Evolutionary conservation across 2,888 invertebrate species (phyloP), one percentile per base, ranked within the genome.

Genomic region (Copidosoma aretas): DNA sequence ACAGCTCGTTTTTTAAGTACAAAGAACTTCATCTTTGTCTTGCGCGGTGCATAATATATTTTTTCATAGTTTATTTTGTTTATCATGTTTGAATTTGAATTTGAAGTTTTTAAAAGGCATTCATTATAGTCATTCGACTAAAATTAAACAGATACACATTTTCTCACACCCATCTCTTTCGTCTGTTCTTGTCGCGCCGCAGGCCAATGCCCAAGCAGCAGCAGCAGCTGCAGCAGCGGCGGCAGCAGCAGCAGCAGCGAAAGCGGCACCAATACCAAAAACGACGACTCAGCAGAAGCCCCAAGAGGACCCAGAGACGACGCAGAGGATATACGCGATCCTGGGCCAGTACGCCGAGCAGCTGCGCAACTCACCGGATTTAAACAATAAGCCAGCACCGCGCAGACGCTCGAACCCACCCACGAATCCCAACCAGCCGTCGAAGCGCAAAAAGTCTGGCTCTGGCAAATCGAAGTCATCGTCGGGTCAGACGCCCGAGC

Each of bases 261-360:
- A 91, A 82, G 83, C 90, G 1, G 89, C 90, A 43, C 88, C 90
- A 3, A 87, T 91, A 41, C 89, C 91, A 8, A 89, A 89, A 79
- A 32, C 32, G 12, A 32, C 32, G 12, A 88, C 88, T 3, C 87
- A 88, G 69, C 91, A 91, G 75, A 93, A 93, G 80, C 91, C 92
- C 1, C 88, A 91, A 73, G 93, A 93, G 84, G 93, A 93, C 77
- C 92, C 92, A 78, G 91, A 92, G 79, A 93, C 93, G 0, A 91
- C 92, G 0, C 92, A 92, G 78, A 86, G 92, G 74, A 93, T 93
- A 76, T 89, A 92, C 71, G 92, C 92, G 73, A 93, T 93, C 75
- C 81, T 93, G 60, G 92, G 92, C 0, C 91, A 93, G 78, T 93
- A 93, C 80, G 91, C 91, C 59, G 93, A 93, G 77, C 92, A 93